These are phyloP conservation scores for Ormyrus thymus DNA, from an alignment of 2,888 invertebrate species.

Conservation along the genomic window DNA sequence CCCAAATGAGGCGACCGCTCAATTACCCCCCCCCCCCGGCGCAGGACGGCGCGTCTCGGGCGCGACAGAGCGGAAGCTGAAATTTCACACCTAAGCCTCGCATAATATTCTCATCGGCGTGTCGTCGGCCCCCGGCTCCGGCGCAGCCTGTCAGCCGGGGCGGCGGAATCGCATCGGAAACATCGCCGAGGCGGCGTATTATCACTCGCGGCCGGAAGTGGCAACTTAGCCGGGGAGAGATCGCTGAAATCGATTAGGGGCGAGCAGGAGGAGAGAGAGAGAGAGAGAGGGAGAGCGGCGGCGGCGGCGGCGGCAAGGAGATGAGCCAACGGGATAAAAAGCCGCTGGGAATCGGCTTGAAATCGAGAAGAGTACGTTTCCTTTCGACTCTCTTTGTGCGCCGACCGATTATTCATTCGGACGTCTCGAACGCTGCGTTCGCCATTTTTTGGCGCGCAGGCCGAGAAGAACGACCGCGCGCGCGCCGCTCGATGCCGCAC, in stretches of 20 bases:
- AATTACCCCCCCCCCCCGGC: too few relatives aligned
- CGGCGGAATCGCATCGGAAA: constrained; percentile 14
- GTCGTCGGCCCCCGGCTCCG: too few relatives aligned
- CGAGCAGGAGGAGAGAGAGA: neutral
- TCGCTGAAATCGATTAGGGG: constrained; percentile 34
- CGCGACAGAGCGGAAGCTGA: too few relatives aligned
- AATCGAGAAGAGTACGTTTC: constrained; percentile 21
- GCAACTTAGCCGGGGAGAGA: constrained; percentile 25
- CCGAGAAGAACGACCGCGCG: neutral
- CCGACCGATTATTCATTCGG: constrained; percentile 22
- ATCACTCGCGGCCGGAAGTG: constrained; percentile 38
- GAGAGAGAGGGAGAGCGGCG: too few relatives aligned
- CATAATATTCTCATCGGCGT: too few relatives aligned
- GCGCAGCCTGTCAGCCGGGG: neutral
- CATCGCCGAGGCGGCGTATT: constrained; percentile 9
- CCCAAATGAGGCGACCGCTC: too few relatives aligned
- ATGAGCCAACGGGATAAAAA: constrained; percentile 31
- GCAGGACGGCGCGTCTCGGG: too few relatives aligned
- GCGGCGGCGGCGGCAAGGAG: constrained; percentile 22
- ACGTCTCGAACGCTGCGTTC: constrained; percentile 10
- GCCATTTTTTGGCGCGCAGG: neutral
- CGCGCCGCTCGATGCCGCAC: too few relatives aligned
- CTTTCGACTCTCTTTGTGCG: constrained; percentile 5
- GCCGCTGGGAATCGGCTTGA: constrained; percentile 23
- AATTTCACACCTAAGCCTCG: too few relatives aligned